These are phyloP conservation scores for Grapholita molesta DNA, from an alignment of 1,140 invertebrate genomes.

Conservation along the genomic window DNA sequence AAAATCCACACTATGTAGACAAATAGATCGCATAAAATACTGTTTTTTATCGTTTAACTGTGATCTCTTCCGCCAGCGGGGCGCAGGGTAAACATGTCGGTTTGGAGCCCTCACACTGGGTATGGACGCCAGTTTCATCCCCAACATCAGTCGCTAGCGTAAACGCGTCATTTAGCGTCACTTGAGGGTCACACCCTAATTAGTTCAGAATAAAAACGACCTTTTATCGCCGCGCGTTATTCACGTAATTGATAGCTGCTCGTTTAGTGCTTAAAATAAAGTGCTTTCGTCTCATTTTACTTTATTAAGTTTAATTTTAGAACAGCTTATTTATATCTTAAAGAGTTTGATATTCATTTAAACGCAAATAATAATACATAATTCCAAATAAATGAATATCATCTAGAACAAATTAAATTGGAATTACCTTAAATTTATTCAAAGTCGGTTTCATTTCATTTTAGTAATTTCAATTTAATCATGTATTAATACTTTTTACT, in stretches of 20 bases:
- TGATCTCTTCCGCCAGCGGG: background rate
- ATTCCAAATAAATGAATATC: background rate
- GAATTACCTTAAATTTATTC: background rate
- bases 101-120: constrained; percentile 18
- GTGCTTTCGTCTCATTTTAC: background rate
- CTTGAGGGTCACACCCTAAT: constrained; percentile 43
- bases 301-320: background rate
- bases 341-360: background rate
- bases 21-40: background rate
- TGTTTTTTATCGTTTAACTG: background rate
- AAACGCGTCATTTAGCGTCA: constrained; percentile 30
- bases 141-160: background rate
- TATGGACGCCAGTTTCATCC: constrained; percentile 5
- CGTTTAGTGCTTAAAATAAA: background rate
- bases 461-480: no score
- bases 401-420: background rate
- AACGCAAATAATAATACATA: background rate
- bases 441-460: background rate
- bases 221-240: constrained; percentile 42
- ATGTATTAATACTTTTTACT: no score
- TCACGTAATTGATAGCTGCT: constrained; percentile 40
- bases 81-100: background rate
- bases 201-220: constrained; percentile 55
- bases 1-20: background rate
- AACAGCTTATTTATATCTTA: background rate